A percentile compares a stretch with the other conserved stretches of the same genome.
Evolutionary conservation across 2,113 vertebrate species (phyloP).

Genomic region (Hassar affinis): DNA sequence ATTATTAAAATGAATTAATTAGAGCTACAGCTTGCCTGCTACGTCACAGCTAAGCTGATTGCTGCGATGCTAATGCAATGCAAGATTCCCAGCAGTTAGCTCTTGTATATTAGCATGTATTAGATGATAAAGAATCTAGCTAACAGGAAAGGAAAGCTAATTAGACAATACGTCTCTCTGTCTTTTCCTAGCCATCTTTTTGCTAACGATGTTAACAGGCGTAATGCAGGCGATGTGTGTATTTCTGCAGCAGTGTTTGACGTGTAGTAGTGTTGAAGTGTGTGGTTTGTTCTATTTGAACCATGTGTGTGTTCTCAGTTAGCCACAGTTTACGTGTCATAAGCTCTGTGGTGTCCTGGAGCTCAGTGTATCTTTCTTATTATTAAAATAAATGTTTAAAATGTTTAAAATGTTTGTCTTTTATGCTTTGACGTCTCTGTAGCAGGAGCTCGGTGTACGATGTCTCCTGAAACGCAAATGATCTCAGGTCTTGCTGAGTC

Average conservation of each 20-base stretch:
- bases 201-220: background rate
- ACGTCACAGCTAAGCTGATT: background rate
- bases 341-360: too few species aligned
- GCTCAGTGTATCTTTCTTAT: too few species aligned
- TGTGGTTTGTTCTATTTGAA: background rate
- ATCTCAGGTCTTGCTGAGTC: too few species aligned
- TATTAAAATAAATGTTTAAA: too few species aligned
- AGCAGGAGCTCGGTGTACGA: too few species aligned
- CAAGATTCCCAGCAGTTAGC: background rate
- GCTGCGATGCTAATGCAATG: background rate
- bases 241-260: background rate
- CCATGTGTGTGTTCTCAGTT: too few species aligned
- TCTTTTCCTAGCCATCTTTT: background rate
- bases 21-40: background rate
- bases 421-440: too few species aligned
- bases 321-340: too few species aligned
- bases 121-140: background rate
- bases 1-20: too few species aligned
- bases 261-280: background rate
- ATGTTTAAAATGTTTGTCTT: too few species aligned
- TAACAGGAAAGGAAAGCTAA: too few species aligned
- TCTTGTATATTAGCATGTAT: background rate
- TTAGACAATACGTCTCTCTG: background rate
- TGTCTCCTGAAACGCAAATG: too few species aligned
- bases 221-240: background rate